Percentiles rank a stretch among this genome's conserved stretches.
Evolutionary conservation across 2,113 vertebrate genomes (phyloP).

Genomic region (Scopus umbretta): DNA sequence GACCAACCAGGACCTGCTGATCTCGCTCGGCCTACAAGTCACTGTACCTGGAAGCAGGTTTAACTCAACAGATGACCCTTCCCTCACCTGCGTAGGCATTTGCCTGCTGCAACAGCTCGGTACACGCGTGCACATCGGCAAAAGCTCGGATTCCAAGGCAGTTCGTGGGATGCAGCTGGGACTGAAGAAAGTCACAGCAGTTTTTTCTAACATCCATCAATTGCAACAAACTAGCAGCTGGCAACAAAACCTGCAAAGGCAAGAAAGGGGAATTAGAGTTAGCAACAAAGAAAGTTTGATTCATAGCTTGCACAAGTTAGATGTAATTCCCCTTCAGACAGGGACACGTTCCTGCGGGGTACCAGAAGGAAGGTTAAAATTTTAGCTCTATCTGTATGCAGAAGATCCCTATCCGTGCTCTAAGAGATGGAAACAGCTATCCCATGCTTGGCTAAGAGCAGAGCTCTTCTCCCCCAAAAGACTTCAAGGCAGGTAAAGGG

Average conservation of each 20-base stretch:
- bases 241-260: slow-evolving; percentile 84
- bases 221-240: slow-evolving; percentile 91
- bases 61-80: rapidly evolving
- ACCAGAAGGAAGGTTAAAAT: not conserved
- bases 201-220: slow-evolving; percentile 93
- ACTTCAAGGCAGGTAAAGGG: not conserved
- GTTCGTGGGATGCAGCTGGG: slow-evolving; percentile 93
- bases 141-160: slow-evolving; percentile 95
- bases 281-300: not conserved
- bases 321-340: not conserved
- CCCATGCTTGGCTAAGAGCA: not conserved
- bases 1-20: not conserved
- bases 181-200: slow-evolving; percentile 94
- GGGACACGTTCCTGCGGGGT: not conserved
- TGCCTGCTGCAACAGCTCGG: slow-evolving; percentile 86
- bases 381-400: not conserved
- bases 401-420: not conserved
- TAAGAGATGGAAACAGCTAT: not conserved
- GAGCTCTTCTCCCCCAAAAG: not conserved
- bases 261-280: not conserved
- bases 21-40: rapidly evolving
- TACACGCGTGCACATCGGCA: slow-evolving; percentile 93
- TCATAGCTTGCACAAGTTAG: not conserved
- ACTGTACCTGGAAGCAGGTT: not conserved
- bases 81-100: slow-evolving; percentile 89